These are phyloP conservation scores for Oreochromis niloticus DNA, from an alignment of 2,113 vertebrate species.

Conservation along the genomic window DNA sequence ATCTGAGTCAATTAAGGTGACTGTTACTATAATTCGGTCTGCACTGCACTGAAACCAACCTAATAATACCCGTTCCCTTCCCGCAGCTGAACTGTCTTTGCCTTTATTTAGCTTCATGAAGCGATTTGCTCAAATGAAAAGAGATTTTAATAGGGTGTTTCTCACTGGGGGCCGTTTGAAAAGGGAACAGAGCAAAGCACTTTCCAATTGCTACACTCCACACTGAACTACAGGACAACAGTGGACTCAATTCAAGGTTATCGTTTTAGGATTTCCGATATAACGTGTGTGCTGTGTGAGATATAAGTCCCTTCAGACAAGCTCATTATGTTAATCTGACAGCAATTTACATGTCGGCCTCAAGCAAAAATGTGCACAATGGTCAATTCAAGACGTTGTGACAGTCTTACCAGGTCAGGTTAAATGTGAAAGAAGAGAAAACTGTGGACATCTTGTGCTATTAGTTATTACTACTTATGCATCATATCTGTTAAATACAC, in stretches of 20 bases:
- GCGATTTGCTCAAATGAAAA: conserved; percentile 56
- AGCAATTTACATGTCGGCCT: not conserved
- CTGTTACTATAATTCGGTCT: conserved; percentile 44
- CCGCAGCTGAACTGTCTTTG: conserved; percentile 33
- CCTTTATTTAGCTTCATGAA: conserved; percentile 56
- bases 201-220: conserved; percentile 1
- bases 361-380: not conserved
- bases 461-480: not conserved
- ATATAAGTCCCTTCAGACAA: not conserved
- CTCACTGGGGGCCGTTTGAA: conserved; percentile 40
- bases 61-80: conserved; percentile 50
- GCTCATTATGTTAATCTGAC: not conserved
- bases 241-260: not conserved
- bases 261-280: not conserved
- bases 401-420: not conserved
- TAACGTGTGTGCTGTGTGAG: not conserved
- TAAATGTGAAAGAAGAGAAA: not conserved
- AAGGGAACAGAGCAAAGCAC: conserved; percentile 20
- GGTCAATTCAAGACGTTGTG: not conserved
- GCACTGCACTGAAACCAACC: conserved; percentile 34
- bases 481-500: not conserved
- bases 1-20: conserved; percentile 48
- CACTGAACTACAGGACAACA: not conserved
- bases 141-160: conserved; percentile 53
- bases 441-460: not conserved